These are phyloP conservation scores for Urosaurus nigricauda DNA, from an alignment of 2,797 vertebrate genomes.

Conservation along the genomic window DNA sequence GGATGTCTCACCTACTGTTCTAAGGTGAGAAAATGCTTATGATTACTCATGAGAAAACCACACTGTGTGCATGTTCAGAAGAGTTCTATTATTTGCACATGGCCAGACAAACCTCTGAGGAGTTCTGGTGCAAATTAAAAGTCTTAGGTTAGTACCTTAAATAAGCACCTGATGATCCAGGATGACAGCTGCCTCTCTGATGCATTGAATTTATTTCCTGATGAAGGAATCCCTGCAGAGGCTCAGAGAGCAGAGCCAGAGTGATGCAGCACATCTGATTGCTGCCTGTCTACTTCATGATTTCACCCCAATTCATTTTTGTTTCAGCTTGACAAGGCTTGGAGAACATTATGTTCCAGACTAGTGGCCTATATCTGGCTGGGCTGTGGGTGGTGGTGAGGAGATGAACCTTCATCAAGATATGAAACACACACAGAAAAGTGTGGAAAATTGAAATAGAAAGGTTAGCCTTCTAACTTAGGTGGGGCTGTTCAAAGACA, in stretches of 20 bases:
- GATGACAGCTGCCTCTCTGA: fast-evolving
- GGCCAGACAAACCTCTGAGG: neutral
- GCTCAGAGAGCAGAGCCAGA: neutral
- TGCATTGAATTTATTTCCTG: fast-evolving
- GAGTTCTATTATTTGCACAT: neutral
- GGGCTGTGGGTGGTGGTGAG: neutral
- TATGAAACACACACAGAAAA: neutral
- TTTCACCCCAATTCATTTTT: slow-evolving; percentile 8
- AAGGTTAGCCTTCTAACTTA: slow-evolving; percentile 20
- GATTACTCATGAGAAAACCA: neutral
- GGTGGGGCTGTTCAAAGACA: neutral
- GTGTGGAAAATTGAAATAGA: neutral
- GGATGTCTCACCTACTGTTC: neutral
- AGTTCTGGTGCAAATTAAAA: neutral
- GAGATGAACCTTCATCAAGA: slow-evolving; percentile 11
- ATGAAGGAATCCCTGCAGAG: neutral
- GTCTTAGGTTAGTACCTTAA: neutral
- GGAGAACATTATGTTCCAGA: neutral
- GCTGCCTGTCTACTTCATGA: neutral
- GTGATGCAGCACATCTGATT: neutral
- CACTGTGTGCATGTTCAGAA: neutral
- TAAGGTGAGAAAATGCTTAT: neutral
- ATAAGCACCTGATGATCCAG: neutral
- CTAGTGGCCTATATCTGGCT: slow-evolving; percentile 21
- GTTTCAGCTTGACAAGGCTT: neutral